Base-by-base conservation (phyloP, 2,113 vertebrate species). In the Naja naja region DNA sequence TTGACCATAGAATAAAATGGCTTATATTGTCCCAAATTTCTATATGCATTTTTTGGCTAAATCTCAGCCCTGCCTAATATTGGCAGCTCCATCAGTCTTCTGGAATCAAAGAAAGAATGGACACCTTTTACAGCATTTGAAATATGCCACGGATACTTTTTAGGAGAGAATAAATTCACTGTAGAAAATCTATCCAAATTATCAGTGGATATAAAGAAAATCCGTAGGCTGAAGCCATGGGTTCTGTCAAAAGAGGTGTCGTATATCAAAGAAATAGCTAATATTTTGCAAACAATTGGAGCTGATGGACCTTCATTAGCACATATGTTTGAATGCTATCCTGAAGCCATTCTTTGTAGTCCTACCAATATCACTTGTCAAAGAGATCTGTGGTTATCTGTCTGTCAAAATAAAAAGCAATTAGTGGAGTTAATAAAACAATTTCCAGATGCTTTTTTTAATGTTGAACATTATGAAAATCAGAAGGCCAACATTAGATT, bases 391-490 rank as follows among this genome's bases (percentile, higher is more conserved):
- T 99, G 99, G 99, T 97, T 96, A 91, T 98, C 97, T 0, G 97
- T 99, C 49, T 99, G 99, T 94, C 96, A 97, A 89, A 98, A 97
- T 9, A 92, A 98, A 88, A 97, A 95, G 6, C 98, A 99, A n/a
- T 94, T 99, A 89, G 95, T 99, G 90, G 97, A 95, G 87, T 98
- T 99, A 94, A 98, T 99, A 93, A 98, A 99, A 95, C 98, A 98
- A 91, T 99, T 99, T 96, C 99, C 99, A 25, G 98, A 98, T 30
- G 98, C 99, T 23, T 99, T 99, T 97, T 99, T 99, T 96, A 97
- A 97, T 3, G 95, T 97, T 53, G 94, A 97, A 9, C 93, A 98
- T 96, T 97, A 98, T 0, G 96, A 97, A 94, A 98, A 98, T 95
- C 98, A 98, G 96, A 98, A 96, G 92, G 97, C 97, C 93, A 99